These are phyloP conservation scores for Notamacropus eugenii DNA, from an alignment of 2,797 vertebrate species.

Conservation along the genomic window DNA sequence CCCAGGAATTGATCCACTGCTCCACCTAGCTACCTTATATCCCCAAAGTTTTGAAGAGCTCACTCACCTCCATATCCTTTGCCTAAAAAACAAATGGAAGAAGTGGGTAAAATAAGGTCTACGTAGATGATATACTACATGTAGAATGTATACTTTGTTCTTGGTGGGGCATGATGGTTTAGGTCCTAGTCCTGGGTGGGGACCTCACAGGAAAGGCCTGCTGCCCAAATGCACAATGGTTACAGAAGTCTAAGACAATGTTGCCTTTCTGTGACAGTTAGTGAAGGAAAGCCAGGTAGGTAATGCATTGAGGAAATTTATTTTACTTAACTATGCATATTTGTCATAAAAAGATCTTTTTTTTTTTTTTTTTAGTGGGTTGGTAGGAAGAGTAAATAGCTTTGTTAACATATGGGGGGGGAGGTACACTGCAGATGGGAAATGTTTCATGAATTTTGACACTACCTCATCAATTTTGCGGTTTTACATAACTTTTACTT, in stretches of 20 bases:
- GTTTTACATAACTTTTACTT: background rate
- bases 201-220: background rate
- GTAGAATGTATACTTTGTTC: background rate
- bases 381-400: background rate
- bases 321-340: background rate
- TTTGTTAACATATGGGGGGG: background rate
- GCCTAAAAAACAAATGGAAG: background rate
- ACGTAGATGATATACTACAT: background rate
- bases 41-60: background rate
- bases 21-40: background rate
- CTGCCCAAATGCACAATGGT: background rate
- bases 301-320: background rate
- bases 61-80: background rate
- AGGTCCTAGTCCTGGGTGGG: background rate
- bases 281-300: background rate
- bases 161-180: background rate
- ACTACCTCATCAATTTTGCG: background rate
- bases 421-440: too few relatives aligned
- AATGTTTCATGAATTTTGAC: background rate
- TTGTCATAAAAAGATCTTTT: background rate
- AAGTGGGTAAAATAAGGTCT: background rate
- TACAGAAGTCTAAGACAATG: background rate
- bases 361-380: background rate
- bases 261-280: background rate
- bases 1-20: background rate